Evolutionary conservation across 1,140 invertebrate species (phyloP).

Genomic region (Melipona quadrifasciata): DNA sequence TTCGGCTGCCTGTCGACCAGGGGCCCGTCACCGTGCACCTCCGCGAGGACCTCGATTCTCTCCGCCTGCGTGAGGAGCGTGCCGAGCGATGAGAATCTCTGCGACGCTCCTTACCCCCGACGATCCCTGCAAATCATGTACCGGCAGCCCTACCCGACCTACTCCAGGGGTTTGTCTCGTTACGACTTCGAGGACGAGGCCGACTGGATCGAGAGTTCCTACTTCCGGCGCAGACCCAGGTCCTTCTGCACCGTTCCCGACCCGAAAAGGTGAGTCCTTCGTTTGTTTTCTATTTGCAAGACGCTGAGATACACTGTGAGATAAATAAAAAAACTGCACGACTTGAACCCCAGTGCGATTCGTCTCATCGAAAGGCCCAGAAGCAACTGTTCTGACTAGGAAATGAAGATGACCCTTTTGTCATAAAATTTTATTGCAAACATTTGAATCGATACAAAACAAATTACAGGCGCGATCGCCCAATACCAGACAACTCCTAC

Average conservation of each 20-base stretch:
- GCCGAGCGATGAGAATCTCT: constrained; percentile 93
- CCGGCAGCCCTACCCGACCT: constrained; percentile 77
- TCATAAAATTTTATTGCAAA: too few relatives aligned
- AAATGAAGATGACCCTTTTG: too few relatives aligned
- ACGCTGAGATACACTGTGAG: too few relatives aligned
- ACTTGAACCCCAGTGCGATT: too few relatives aligned
- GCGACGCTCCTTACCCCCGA: constrained; percentile 89
- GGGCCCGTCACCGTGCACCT: constrained; percentile 81
- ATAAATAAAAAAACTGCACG: too few relatives aligned
- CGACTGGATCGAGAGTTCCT: constrained; percentile 87
- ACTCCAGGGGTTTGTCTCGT: constrained; percentile 80
- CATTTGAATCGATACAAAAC: too few relatives aligned
- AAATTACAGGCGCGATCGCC: too few relatives aligned
- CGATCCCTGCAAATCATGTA: constrained; percentile 78
- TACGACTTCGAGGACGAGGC: constrained; percentile 82
- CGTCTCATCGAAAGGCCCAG: too few relatives aligned
- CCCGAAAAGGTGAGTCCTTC: constrained; percentile 83
- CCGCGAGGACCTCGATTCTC: constrained; percentile 87
- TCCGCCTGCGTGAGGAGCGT: constrained; percentile 92
- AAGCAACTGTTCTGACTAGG: too few relatives aligned
- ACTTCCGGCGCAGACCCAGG: constrained; percentile 89
- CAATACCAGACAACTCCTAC: too few relatives aligned
- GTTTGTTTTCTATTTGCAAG: too few relatives aligned
- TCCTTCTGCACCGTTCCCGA: constrained; percentile 87
- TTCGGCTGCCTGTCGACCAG: constrained; percentile 91